phyloP scores from a whole-genome alignment of 2,888 invertebrate genomes.

The Thymelicus acteon region DNA sequence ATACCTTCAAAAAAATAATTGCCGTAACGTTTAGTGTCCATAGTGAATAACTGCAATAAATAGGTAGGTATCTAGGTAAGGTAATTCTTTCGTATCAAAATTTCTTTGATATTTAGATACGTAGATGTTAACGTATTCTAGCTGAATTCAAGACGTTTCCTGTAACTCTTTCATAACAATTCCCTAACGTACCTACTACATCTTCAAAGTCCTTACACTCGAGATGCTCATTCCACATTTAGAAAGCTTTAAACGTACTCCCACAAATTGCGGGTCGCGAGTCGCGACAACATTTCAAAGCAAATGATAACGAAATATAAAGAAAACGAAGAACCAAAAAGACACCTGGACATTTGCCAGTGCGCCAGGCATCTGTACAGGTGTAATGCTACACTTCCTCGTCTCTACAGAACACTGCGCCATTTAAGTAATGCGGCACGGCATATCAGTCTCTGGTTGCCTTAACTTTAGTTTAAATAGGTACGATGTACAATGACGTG shows the following conservation, averaged over 20 bases:
- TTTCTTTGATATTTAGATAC: too few relatives aligned
- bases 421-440: conserved; percentile 15
- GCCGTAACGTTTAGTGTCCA: too few relatives aligned
- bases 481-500: background rate
- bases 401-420: conserved; percentile 11
- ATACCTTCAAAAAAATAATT: too few relatives aligned
- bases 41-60: too few relatives aligned
- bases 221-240: background rate
- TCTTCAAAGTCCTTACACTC: background rate
- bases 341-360: conserved; percentile 28
- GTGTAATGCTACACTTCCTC: conserved; percentile 16
- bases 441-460: background rate
- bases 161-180: too few relatives aligned
- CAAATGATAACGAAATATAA: background rate
- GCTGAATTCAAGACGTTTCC: too few relatives aligned
- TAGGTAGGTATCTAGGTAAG: too few relatives aligned
- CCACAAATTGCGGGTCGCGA: background rate
- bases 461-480: background rate
- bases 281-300: background rate
- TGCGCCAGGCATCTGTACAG: background rate
- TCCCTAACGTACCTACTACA: too few relatives aligned
- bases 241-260: background rate
- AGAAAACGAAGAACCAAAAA: conserved; percentile 17
- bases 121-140: too few relatives aligned
- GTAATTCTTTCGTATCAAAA: too few relatives aligned